Evolutionary conservation across 2,113 vertebrate genomes (phyloP).

Genomic region (Ailurus styani): DNA sequence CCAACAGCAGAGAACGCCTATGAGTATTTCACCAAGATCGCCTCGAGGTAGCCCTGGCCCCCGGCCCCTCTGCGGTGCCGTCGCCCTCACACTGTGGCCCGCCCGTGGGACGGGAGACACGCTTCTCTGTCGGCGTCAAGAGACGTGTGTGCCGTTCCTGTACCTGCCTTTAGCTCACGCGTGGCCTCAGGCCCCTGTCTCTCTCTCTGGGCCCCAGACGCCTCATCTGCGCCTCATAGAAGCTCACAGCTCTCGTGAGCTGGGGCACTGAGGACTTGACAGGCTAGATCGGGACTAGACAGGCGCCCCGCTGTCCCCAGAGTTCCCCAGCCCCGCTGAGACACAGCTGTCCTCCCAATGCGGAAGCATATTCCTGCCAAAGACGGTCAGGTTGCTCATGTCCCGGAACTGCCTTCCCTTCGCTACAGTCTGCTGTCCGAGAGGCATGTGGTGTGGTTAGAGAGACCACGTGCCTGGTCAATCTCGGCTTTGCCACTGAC

Average conservation of each 20-base stretch:
- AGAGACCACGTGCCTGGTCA: neutral
- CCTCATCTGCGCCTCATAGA: too few species aligned
- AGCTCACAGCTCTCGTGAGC: neutral
- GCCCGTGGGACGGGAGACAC: accelerated
- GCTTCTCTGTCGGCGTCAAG: neutral
- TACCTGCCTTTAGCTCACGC: neutral
- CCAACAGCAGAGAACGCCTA: conserved; percentile 79
- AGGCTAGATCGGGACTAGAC: neutral
- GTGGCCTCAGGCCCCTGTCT: neutral
- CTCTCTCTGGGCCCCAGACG: neutral
- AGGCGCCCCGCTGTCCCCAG: accelerated
- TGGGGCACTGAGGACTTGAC: neutral
- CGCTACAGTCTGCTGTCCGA: neutral
- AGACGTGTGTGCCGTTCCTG: neutral
- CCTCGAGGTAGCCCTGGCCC: conserved; percentile 76
- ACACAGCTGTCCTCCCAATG: neutral
- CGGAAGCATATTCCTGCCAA: neutral
- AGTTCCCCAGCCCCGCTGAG: neutral
- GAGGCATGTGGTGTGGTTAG: neutral
- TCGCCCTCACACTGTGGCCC: neutral
- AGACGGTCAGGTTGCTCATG: neutral
- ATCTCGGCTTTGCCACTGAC: neutral
- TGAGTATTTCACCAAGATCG: conserved; percentile 82
- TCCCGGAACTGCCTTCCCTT: neutral
- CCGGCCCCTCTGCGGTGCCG: accelerated